These are phyloP conservation scores for Drosophila repletoides DNA, from an alignment of 1,140 invertebrate species.

Conservation along the genomic window DNA sequence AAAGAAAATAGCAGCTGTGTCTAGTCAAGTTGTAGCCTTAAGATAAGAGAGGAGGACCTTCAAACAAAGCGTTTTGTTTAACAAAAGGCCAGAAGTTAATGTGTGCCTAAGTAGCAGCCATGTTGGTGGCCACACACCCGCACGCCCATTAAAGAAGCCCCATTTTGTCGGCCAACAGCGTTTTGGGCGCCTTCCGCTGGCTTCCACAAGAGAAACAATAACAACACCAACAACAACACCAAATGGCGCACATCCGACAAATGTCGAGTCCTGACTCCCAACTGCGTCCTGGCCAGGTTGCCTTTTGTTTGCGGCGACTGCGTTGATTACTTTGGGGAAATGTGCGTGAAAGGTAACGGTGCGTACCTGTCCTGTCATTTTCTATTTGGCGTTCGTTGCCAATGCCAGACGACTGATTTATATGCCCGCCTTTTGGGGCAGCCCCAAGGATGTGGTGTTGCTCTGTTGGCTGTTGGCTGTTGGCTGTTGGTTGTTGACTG, in stretches of 20 bases:
- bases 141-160: constrained; percentile 59
- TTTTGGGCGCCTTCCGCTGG: constrained; percentile 18
- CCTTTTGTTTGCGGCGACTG: constrained; percentile 64
- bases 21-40: constrained; percentile 58
- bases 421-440: constrained; percentile 43
- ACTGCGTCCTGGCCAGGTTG: constrained; percentile 19
- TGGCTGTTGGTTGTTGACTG: constrained; percentile 11
- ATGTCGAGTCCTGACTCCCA: constrained; percentile 30
- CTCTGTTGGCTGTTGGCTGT: not conserved
- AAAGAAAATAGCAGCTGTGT: constrained; percentile 64
- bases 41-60: constrained; percentile 43
- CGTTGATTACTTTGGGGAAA: constrained; percentile 79
- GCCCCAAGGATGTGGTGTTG: not conserved
- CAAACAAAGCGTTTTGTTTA: constrained; percentile 62
- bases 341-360: constrained; percentile 73
- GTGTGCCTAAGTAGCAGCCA: constrained; percentile 68
- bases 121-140: constrained; percentile 10
- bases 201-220: no score
- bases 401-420: constrained; percentile 58
- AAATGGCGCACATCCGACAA: constrained; percentile 55
- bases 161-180: constrained; percentile 33
- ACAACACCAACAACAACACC: not conserved
- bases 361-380: constrained; percentile 70
- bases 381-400: constrained; percentile 54
- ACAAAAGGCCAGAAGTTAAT: constrained; percentile 80